A percentile compares a stretch with the other conserved stretches of the same genome.
Conservation (phyloP, 2,797 vertebrate species). For the Chaenodraco wilsoni region DNA sequence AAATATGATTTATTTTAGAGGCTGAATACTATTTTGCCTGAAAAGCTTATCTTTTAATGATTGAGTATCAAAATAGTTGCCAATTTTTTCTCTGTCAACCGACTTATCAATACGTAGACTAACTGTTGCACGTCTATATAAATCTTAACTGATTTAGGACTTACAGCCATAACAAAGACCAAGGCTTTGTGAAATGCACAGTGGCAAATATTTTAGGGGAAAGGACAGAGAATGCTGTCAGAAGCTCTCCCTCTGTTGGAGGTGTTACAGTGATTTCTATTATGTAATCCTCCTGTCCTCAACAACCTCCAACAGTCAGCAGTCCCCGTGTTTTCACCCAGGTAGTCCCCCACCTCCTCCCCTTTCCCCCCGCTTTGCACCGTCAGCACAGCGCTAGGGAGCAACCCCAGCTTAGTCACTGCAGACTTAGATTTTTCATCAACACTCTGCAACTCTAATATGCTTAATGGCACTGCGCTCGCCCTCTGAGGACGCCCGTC, state of each 20-base stretch:
- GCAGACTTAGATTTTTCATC: conserved; percentile 67
- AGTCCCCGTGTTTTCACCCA: conserved; percentile 61
- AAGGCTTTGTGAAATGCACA: not conserved
- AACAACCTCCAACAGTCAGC: conserved; percentile 65
- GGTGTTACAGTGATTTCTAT: conserved; percentile 55
- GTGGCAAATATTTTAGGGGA: not conserved
- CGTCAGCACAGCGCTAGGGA: conserved; percentile 64
- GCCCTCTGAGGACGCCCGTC: conserved; percentile 36
- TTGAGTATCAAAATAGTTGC: too few species aligned
- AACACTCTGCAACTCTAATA: conserved; percentile 60
- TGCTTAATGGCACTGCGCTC: conserved; percentile 51
- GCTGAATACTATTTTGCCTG: too few species aligned
- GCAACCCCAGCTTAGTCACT: conserved; percentile 59
- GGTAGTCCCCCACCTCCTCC: conserved; percentile 60
- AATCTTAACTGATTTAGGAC: conserved; percentile 1
- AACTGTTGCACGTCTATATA: not conserved
- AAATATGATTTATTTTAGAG: too few species aligned
- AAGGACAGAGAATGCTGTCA: conserved; percentile 14
- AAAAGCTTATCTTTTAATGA: too few species aligned
- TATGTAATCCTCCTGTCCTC: conserved; percentile 67
- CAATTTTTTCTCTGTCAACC: too few species aligned
- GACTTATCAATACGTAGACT: too few species aligned
- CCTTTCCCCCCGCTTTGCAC: conserved; percentile 40
- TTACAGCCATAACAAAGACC: not conserved
- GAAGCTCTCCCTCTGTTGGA: conserved; percentile 33